Percentiles rank a stretch among this genome's conserved stretches.
Evolutionary conservation across 1,140 invertebrate species (phyloP).

Genomic region (Drosophila navojoa): DNA sequence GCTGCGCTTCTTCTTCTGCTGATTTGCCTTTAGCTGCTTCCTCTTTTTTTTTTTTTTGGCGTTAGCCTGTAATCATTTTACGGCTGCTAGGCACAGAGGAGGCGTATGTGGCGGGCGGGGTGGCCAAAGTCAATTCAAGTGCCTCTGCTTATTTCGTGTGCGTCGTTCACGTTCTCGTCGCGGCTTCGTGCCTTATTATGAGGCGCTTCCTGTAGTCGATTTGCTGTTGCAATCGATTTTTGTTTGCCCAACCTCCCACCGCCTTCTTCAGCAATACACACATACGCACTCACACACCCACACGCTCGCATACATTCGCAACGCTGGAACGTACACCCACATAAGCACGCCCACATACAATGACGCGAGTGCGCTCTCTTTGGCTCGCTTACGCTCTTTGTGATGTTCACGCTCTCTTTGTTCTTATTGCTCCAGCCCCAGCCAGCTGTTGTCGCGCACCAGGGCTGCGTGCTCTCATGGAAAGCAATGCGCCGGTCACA

Average conservation of each 20-base stretch:
- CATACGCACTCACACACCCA: neutral
- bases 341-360: constrained; percentile 20
- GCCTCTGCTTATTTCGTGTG: constrained; percentile 41
- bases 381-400: neutral
- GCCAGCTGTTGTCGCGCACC: constrained; percentile 24
- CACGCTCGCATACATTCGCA: constrained; percentile 11
- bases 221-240: constrained; percentile 69
- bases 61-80: constrained; percentile 77
- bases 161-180: constrained; percentile 40
- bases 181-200: constrained; percentile 47
- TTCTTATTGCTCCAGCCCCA: constrained; percentile 26
- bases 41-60: constrained; percentile 52
- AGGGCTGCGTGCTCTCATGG: constrained; percentile 9
- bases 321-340: constrained; percentile 3
- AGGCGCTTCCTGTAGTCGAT: constrained; percentile 69
- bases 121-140: constrained; percentile 75
- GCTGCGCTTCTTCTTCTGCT: constrained; percentile 14
- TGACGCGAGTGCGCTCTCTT: constrained; percentile 29
- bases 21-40: constrained; percentile 30
- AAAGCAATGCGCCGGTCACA: constrained; percentile 3
- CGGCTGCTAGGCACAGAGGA: constrained; percentile 25
- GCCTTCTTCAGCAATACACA: constrained; percentile 16
- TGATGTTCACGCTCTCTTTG: constrained; percentile 1
- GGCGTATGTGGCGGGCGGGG: constrained; percentile 1
- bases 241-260: constrained; percentile 46